Evolutionary conservation across 2,797 vertebrate genomes (phyloP), one percentile per base, ranked within the genome.

Genomic region (Leptodactylus fallax): DNA sequence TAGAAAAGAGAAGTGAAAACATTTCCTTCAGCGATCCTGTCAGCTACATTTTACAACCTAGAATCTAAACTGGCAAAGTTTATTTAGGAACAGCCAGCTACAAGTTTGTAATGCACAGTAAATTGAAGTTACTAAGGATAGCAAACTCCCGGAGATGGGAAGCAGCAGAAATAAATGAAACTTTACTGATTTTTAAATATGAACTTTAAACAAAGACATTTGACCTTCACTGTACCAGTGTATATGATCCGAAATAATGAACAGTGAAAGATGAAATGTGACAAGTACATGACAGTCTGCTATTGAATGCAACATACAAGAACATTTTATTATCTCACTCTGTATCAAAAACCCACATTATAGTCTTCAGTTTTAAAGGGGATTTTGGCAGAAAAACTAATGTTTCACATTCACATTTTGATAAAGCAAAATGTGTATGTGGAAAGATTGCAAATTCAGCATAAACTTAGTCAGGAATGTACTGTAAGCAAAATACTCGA

Each of bases 181-280:
- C 82, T 90, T 82, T 89, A 83, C 90, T 90, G 91, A 19, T 90
- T 83, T n/a, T 90, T 90, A 88, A 87, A 21, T 25, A 13, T 91
- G 91, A 94, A 91, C 92, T 93, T 94, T 94, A 85, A 81, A 92
- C 86, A 78, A 90, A 90, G 81, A 85, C 79, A 90, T 78, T 88
- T 89, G 89, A 83, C 90, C 92, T 93, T 92, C 92, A 91, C 72
- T 90, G 85, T 88, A 90, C 83, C 90, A 89, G 51, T 89, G 27
- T 88, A 60, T 89, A 87, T 87, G 84, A 79, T 91, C 89, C 88
- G 89, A 90, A 91, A 87, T 88, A 89, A 80, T 90, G 88, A 90
- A 90, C 86, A 67, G 23, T 87, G 91, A 91, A 91, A 90, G 67
- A 87, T 90, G 55, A 49, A 72, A 49, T 12, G 90, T 86, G 36